These are phyloP conservation scores for Tenualosa ilisha DNA, from an alignment of 2,797 vertebrate species.

Conservation along the genomic window DNA sequence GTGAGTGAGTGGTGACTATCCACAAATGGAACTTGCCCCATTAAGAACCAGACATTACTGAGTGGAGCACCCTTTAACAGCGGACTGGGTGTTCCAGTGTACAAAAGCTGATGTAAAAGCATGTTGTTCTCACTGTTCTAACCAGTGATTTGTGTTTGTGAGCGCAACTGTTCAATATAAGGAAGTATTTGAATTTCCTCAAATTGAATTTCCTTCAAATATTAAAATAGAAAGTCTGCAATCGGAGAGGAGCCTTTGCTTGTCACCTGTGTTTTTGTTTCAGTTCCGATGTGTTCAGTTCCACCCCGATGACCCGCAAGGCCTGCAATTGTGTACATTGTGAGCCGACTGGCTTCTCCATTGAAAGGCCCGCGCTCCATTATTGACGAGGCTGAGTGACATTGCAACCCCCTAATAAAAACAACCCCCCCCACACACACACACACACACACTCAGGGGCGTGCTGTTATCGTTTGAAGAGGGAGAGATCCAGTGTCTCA, in stretches of 20 bases:
- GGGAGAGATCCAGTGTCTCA: conserved; percentile 69
- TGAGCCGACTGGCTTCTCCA: not conserved
- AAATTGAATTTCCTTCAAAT: not conserved
- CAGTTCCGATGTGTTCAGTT: not conserved
- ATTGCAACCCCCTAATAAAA: conserved; percentile 60
- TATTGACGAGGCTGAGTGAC: conserved; percentile 66
- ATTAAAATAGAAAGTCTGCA: conserved; percentile 14
- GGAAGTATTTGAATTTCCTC: not conserved
- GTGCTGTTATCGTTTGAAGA: conserved; percentile 68
- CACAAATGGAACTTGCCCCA: not conserved
- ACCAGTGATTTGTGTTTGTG: no score
- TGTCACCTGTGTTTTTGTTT: not conserved
- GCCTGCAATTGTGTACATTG: not conserved
- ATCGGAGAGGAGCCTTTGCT: not conserved
- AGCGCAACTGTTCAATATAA: not conserved
- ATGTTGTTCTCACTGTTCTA: not conserved
- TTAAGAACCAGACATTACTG: not conserved
- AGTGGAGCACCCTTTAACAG: not conserved
- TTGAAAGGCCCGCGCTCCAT: conserved; percentile 52
- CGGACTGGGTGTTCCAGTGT: not conserved
- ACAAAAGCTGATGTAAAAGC: not conserved
- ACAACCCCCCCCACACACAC: not conserved
- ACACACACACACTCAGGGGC: conserved; percentile 42
- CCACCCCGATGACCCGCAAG: not conserved
- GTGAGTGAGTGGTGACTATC: not conserved